phyloP scores from a whole-genome alignment of 2,797 vertebrate species.

The Parauchenoglanis punctatus region DNA sequence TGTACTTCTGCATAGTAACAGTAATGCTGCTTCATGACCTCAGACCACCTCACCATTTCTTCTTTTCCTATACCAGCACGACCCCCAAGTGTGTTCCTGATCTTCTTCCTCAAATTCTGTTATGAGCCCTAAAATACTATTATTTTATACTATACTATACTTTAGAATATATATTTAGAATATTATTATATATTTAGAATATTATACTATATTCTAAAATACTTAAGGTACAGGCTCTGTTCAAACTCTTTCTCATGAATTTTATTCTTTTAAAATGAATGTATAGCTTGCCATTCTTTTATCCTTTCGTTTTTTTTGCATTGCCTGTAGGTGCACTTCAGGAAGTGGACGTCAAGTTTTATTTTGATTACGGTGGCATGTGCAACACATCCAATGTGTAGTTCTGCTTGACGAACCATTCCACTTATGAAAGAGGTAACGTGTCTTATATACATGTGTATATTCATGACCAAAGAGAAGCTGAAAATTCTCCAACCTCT shows the following conservation, averaged over 20 bases:
- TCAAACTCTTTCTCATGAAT: background rate
- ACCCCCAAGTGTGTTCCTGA: background rate
- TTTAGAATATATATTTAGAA: too few species aligned
- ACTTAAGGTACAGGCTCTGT: background rate
- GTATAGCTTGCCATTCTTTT: background rate
- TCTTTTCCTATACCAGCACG: background rate
- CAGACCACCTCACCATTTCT: background rate
- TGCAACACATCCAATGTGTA: background rate
- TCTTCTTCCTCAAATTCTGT: background rate
- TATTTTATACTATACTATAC: too few species aligned
- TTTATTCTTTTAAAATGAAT: background rate
- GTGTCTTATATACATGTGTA: background rate
- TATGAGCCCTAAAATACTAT: background rate
- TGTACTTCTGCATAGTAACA: background rate
- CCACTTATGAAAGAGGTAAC: background rate
- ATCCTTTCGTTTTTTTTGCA: constrained; percentile 61
- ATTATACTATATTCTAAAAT: background rate
- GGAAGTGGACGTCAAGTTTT: background rate
- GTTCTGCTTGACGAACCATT: background rate
- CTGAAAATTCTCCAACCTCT: background rate
- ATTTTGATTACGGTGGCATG: background rate
- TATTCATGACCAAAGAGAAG: background rate
- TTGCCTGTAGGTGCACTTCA: background rate
- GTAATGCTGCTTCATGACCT: background rate
- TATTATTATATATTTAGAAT: too few species aligned